phyloP scores from a whole-genome alignment of 2,797 vertebrate species.

The Coluber constrictor region DNA sequence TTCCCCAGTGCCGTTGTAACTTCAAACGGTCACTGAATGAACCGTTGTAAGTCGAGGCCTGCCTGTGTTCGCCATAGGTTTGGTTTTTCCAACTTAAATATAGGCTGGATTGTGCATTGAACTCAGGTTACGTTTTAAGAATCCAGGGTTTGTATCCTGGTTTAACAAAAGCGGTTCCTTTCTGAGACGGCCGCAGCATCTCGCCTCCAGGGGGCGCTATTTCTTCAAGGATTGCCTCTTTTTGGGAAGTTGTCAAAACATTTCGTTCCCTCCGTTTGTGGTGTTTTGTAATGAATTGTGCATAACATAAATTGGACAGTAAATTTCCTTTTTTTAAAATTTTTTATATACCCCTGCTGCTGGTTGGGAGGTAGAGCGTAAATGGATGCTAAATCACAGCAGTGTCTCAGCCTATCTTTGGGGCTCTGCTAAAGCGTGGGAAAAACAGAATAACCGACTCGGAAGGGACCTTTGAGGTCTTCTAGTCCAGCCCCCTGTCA shows the following conservation, averaged over 20 bases:
- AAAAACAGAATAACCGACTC: no score
- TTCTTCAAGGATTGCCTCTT: conserved; percentile 1
- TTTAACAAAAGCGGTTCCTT: not conserved
- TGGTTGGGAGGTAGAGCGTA: not conserved
- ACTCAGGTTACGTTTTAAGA: no score
- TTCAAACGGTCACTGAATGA: not conserved
- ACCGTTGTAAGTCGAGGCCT: not conserved
- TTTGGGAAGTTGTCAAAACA: conserved; percentile 1
- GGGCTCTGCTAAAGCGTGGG: not conserved
- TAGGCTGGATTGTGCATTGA: no score
- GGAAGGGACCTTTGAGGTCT: no score
- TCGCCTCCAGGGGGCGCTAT: conserved; percentile 66
- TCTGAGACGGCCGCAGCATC: not conserved
- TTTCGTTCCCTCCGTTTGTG: not conserved
- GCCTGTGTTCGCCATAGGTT: no score
- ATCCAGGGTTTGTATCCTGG: no score
- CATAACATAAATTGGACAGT: conserved; percentile 23
- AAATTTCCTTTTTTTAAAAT: conserved; percentile 6
- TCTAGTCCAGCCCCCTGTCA: no score
- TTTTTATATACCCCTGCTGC: not conserved
- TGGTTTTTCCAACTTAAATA: no score
- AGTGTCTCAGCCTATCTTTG: not conserved
- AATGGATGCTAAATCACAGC: not conserved
- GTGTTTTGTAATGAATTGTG: not conserved
- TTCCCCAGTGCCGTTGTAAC: no score